These are phyloP conservation scores for Eunapius fragilis DNA, from an alignment of 37 sponge, comb jelly and placozoan genomes.

Conservation along the genomic window DNA sequence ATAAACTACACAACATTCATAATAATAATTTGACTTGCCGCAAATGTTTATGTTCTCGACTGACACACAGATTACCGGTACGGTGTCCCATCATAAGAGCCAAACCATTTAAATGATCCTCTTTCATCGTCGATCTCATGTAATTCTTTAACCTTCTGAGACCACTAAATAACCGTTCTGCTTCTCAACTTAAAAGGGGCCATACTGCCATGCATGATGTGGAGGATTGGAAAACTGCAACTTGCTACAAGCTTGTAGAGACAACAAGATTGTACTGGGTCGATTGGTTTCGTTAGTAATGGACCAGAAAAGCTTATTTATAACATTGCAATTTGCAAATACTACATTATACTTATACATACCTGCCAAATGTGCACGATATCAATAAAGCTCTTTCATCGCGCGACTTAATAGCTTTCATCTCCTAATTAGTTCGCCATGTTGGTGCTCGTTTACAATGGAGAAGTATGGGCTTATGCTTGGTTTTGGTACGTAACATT, in stretches of 20 bases:
- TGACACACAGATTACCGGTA: not conserved
- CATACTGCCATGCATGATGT: not conserved
- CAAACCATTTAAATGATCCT: not conserved
- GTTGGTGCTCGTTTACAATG: no score
- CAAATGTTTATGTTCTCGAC: not conserved
- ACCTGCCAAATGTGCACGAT: no score
- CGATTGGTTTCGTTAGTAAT: not conserved
- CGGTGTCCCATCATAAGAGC: not conserved
- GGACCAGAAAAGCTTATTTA: not conserved
- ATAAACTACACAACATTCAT: no score
- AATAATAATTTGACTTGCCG: no score
- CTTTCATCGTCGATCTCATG: not conserved
- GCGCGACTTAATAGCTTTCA: no score
- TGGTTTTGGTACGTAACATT: no score
- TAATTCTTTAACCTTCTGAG: not conserved
- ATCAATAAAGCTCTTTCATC: no score
- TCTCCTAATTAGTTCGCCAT: no score
- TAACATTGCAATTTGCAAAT: not conserved
- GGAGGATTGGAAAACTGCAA: not conserved
- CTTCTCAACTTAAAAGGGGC: not conserved
- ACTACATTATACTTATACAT: not conserved
- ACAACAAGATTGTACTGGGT: not conserved
- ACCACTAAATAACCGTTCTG: not conserved
- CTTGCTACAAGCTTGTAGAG: not conserved
- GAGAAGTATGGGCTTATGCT: no score